These are phyloP conservation scores for Lycocerus yunnanus DNA, from an alignment of 2,888 invertebrate species.

Conservation along the genomic window DNA sequence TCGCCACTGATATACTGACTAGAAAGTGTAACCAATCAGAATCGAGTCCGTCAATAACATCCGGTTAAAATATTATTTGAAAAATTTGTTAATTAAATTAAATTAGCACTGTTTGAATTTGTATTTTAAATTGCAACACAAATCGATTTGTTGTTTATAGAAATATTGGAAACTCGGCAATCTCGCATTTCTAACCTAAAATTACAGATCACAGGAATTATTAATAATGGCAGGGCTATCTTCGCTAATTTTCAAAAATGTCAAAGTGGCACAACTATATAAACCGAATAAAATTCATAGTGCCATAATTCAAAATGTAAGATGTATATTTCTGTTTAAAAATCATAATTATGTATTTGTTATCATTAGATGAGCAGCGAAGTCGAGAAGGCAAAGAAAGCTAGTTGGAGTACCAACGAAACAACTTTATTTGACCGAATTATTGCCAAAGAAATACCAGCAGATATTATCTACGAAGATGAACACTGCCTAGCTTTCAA, in stretches of 20 bases:
- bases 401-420: conserved; percentile 38
- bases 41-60: background rate
- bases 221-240: background rate
- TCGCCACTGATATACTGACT: background rate
- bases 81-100: too few relatives aligned
- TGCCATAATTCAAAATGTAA: background rate
- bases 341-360: background rate
- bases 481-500: conserved; percentile 80
- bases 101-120: too few relatives aligned
- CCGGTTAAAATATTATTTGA: background rate
- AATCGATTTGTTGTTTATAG: background rate
- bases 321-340: background rate
- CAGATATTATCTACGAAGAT: conserved; percentile 83
- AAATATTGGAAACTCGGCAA: background rate
- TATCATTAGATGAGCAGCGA: conserved; percentile 48
- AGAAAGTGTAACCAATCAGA: background rate
- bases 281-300: background rate
- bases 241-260: background rate
- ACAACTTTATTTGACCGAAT: conserved; percentile 79
- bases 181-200: background rate
- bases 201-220: background rate
- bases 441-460: conserved; percentile 75
- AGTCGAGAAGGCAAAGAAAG: conserved; percentile 48
- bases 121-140: background rate
- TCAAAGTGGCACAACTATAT: background rate